These are phyloP conservation scores for Tor tambroides DNA, from an alignment of 2,113 vertebrate species.

Conservation along the genomic window DNA sequence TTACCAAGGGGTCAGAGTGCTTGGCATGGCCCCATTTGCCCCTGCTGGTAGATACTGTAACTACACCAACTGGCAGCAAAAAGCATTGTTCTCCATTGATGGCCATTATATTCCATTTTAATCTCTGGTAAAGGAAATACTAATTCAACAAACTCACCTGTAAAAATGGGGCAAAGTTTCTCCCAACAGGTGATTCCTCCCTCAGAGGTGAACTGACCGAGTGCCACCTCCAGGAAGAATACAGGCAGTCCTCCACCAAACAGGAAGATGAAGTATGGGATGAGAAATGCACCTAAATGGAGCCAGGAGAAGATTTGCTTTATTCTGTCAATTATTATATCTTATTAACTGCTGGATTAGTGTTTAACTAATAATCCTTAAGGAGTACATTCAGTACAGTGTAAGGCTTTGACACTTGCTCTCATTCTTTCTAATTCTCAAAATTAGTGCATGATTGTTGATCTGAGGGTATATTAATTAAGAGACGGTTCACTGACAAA, in stretches of 20 bases:
- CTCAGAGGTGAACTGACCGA: slow-evolving; percentile 98
- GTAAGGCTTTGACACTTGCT: neutral
- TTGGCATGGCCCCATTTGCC: neutral
- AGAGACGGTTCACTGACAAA: neutral
- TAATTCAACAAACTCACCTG: slow-evolving; percentile 79
- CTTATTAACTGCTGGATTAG: slow-evolving; percentile 15
- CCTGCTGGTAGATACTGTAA: neutral
- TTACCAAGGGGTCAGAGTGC: slow-evolving; percentile 15
- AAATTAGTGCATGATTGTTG: neutral
- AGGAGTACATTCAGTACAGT: neutral
- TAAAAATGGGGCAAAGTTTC: slow-evolving; percentile 97
- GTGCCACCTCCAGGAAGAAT: slow-evolving; percentile 97
- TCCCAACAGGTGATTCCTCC: slow-evolving; percentile 99
- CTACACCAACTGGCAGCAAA: neutral
- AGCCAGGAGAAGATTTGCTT: neutral
- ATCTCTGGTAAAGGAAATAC: neutral
- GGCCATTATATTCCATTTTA: neutral
- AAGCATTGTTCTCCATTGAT: neutral
- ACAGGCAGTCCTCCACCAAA: slow-evolving; percentile 97
- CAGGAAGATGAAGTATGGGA: slow-evolving; percentile 99
- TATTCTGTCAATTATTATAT: slow-evolving; percentile 43
- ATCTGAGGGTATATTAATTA: neutral
- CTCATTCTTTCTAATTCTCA: neutral
- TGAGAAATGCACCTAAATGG: slow-evolving; percentile 94
- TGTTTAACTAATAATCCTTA: slow-evolving; percentile 4